Evolutionary conservation across 2,797 vertebrate genomes (phyloP), one percentile per base, ranked within the genome.

Genomic region (Pseudotriccus pelzelni): DNA sequence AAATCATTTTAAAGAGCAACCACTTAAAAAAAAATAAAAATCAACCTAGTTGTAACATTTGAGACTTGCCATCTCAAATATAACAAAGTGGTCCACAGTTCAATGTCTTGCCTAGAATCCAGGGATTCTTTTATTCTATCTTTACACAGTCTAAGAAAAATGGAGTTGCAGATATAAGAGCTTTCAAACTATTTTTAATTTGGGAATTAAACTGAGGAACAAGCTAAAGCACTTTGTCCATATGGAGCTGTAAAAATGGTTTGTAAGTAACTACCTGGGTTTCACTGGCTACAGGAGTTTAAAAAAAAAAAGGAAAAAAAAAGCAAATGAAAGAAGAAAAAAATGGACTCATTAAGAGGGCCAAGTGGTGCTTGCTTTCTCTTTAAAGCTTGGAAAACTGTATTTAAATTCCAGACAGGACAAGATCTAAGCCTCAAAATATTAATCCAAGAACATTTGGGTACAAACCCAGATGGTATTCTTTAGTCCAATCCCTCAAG

Each of bases 391-490:
- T 10, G 7, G 30, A 28, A 52, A 94, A 73, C 7, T 9, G 59
- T 7, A 62, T 78, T 84, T 75, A 79, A 91, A 97, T 70, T 92
- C 67, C 82, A 85, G 76, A 49, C n/a, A 87, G 72, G 23, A 90
- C 66, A 94, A 94, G 64, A 88, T 14, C 39, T 56, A 82, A 82
- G 44, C 73, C 37, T 60, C 15, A 74, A 87, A 94, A 79, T 84
- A 93, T 34, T 84, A 83, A 89, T 58, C 50, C 37, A 92, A 79
- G 63, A 92, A 59, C 56, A 94, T 59, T 47, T 50, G 67, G 41
- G 52, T 88, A 59, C 49, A 84, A 94, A 56, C 10, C 11, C 55
- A 87, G 58, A 78, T 19, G 21, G n/a, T 58, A n/a, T 46, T 74
- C 78, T 63, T 84, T 60, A 93, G 58, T 55, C 11, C 76, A 92